Base-by-base conservation (phyloP, 2,797 vertebrate species). In the Enteromius paludinosus region DNA sequence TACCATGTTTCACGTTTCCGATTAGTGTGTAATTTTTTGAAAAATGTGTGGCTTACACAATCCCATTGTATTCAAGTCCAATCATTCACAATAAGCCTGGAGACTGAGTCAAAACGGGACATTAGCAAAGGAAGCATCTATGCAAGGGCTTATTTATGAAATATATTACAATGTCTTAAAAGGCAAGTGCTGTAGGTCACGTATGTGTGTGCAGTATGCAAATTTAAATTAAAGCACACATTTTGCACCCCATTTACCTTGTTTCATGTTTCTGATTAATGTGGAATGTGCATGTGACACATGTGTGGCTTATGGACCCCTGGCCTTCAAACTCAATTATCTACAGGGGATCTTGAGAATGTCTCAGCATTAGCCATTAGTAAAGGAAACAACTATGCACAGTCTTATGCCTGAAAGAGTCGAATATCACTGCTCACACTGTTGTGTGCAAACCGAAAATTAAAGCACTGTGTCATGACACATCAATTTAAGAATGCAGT, bases 361-460 rank as follows among this genome's bases (percentile, higher is more conserved):
- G 18, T 61, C 5, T 62, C 17, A 28, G 38, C 43, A 28, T 61
- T 71, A 59, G 68, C 66, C 47, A 54, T 75, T 82, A 74, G 47
- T 12, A 25, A 38, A 79, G 64, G 5, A 56, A 69, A 47, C 38
- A 54, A 52, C 47, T 41, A 54, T 52, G 10, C 41, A 71, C 30
- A 3, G 28, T 28, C 68, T 71, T 30, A 49, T 65, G 56, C 52
- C 41, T 81, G 14, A 52, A 17, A 35, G 20, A 20, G 30, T 64
- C n/a, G 7, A 28, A 81, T 65, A 74, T 61, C 59, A 47, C 41
- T 74, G 69, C 33, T 52, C 62, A 52, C 33, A 30, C 35, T 38
- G 54, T 66, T 68, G 71, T 30, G 20, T 56, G 80, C 59, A 82
- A 75, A 75, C 56, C 23, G 20, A 23, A 71, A 28, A 71, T 47